Evolutionary conservation across 2,113 vertebrate genomes (phyloP).

Genomic region (Silurus glanis): DNA sequence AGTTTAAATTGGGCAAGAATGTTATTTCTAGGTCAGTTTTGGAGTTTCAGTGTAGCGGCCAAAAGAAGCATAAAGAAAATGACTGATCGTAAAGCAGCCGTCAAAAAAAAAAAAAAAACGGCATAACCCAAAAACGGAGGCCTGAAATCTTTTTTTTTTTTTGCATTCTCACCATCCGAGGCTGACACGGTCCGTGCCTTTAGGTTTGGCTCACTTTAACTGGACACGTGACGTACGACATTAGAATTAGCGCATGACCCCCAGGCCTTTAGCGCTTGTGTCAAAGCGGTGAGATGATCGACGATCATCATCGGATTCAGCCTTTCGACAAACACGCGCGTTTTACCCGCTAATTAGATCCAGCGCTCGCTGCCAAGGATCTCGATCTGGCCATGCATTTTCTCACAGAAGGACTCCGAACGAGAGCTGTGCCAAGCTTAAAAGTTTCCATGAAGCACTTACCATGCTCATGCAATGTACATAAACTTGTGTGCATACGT

Average conservation of each 20-base stretch:
- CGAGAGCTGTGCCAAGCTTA: neutral
- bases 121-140: slow-evolving; percentile 5
- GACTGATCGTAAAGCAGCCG: slow-evolving; percentile 16
- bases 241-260: slow-evolving; percentile 57
- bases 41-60: neutral
- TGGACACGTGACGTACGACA: slow-evolving; percentile 60
- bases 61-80: slow-evolving; percentile 34
- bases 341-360: slow-evolving; percentile 36
- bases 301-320: slow-evolving; percentile 44
- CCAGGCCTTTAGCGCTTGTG: slow-evolving; percentile 45
- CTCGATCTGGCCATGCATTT: slow-evolving; percentile 18
- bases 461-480: slow-evolving; percentile 25
- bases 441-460: slow-evolving; percentile 44
- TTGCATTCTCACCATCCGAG: neutral
- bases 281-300: slow-evolving; percentile 46
- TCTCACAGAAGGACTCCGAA: neutral
- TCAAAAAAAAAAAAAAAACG: slow-evolving; percentile 26
- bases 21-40: slow-evolving; percentile 28
- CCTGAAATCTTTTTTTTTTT: slow-evolving; percentile 10
- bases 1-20: slow-evolving; percentile 16
- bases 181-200: slow-evolving; percentile 56
- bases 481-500: slow-evolving; percentile 4
- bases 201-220: slow-evolving; percentile 57
- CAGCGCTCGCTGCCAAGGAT: slow-evolving; percentile 3
- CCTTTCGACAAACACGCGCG: slow-evolving; percentile 42